phyloP scores from a whole-genome alignment of 2,113 vertebrate genomes.

The Myodes glareolus region DNA sequence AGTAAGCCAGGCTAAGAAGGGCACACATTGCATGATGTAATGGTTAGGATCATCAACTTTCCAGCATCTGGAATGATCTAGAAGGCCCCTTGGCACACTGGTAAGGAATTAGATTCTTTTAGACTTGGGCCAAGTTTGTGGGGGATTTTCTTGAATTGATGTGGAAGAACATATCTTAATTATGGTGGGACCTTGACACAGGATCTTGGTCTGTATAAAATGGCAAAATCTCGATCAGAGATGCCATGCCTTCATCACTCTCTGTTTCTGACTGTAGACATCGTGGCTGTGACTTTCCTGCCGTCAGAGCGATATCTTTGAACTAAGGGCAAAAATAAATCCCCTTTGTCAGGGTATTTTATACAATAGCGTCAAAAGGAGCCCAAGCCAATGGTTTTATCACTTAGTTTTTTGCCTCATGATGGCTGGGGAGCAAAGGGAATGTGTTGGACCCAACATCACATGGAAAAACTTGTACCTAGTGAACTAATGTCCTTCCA shows the following conservation, averaged over 20 bases:
- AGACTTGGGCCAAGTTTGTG: background rate
- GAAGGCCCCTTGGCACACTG: background rate
- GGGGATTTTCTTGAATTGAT: background rate
- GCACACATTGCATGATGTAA: background rate
- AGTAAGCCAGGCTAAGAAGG: background rate
- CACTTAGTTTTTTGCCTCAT: background rate
- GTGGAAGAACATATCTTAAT: background rate
- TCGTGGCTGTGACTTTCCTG: no score
- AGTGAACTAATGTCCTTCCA: background rate
- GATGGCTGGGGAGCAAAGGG: background rate
- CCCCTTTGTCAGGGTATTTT: background rate
- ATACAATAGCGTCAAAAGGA: background rate
- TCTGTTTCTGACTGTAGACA: background rate
- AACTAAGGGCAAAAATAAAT: background rate
- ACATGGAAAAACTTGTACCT: background rate
- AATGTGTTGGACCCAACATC: background rate
- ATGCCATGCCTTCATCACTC: background rate
- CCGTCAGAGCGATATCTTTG: no score
- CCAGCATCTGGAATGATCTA: background rate
- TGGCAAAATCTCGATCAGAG: no score
- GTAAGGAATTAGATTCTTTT: background rate
- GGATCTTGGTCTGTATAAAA: background rate
- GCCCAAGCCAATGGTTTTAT: background rate
- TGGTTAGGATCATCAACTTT: background rate
- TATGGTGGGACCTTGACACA: background rate